Evolutionary conservation across 2,888 invertebrate genomes (phyloP), one percentile per base, ranked within the genome.

Genomic region (Stenodera caucasica): DNA sequence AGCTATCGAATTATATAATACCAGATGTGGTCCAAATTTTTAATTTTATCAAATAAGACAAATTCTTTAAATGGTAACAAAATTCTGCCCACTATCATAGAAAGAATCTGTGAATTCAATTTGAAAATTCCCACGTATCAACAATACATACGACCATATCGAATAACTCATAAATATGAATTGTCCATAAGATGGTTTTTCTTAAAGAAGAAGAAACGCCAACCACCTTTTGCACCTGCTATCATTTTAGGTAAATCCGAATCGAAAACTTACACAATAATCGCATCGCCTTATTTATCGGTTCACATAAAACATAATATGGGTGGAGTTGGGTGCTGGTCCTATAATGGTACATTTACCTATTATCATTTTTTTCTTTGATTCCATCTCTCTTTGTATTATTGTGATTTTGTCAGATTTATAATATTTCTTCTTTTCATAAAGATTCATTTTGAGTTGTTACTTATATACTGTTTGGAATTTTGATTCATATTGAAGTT

Each of bases 401-500:
- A 32, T 32, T 32, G 6, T 7, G 11, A 11, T 11, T 11, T 7
- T 35, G 35, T 37, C 15, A 7, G 37, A 37, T 15, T 37, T 37
- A 8, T 30, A 9, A 1, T 30, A 9, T 30, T 6, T 21, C 11
- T 21, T 11, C 0, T 45, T 45, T 11, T 21, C 7, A 32, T 32
- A 11, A 40, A 40, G 9, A 18, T 40, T 45, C 18, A 6, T 45
- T 11, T 14, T 18, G 2, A 8, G n/a, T 33, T 33, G 33, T 33
- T 33, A 12, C n/a, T n/a, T n/a, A n/a, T n/a, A n/a, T n/a, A n/a
- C 15, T 21, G 32, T 50, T 50, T 50, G 12, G 35, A 57, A 51
- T 56, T 45, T 53, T 45, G 58, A 58, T 62, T 58, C 55, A 53
- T 45, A 33, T 55, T 29, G 60, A 49, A 65, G 67, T 63, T 67